Percentiles rank a stretch among this genome's conserved stretches.
These are phyloP conservation scores for Thermophis baileyi DNA, from an alignment of 2,113 vertebrate species.

Conservation along the genomic window DNA sequence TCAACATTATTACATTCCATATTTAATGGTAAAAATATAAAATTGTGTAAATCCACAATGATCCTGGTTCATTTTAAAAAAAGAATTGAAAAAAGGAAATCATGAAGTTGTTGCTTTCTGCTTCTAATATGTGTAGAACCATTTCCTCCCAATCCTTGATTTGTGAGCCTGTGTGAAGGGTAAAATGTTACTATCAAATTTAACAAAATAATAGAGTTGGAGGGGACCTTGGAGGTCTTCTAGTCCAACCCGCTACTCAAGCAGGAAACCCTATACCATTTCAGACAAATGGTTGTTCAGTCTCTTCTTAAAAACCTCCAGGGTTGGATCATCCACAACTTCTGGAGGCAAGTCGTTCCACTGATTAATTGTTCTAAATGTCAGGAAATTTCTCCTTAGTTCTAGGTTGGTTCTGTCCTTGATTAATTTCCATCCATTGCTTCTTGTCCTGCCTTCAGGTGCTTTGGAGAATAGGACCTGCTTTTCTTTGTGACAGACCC, in stretches of 20 bases:
- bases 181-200: not conserved
- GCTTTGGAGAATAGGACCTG: not conserved
- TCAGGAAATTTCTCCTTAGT: not conserved
- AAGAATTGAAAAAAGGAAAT: not conserved
- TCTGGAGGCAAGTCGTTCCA: not conserved
- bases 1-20: not conserved
- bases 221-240: not conserved
- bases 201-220: not conserved
- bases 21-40: not conserved
- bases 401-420: not conserved
- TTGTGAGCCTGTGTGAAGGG: not conserved
- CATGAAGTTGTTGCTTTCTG: not conserved
- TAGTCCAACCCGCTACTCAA: not conserved
- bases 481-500: not conserved
- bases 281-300: not conserved
- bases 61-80: not conserved
- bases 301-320: not conserved
- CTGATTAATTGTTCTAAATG: not conserved
- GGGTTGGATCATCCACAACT: not conserved
- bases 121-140: not conserved
- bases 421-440: not conserved
- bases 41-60: not conserved
- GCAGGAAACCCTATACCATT: not conserved
- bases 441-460: not conserved
- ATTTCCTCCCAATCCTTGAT: not conserved